These are phyloP conservation scores for Myathropa florea DNA, from an alignment of 2,888 invertebrate genomes.

Conservation along the genomic window DNA sequence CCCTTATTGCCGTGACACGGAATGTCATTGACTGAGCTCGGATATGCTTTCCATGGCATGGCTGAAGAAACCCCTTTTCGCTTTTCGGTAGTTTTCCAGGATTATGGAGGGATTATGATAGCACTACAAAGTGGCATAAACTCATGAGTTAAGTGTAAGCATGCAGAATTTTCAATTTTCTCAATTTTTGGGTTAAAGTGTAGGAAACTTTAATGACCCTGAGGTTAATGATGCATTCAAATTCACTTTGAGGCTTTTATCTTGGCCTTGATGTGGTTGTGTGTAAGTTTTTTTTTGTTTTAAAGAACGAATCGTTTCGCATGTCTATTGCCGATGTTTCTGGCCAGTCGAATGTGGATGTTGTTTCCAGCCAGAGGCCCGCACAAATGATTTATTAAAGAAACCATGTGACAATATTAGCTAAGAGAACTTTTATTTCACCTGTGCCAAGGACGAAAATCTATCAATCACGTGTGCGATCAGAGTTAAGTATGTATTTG, in stretches of 20 bases:
- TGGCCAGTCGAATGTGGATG: neutral
- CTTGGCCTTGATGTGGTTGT: neutral
- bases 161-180: constrained; percentile 61
- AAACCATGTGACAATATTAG: constrained; percentile 11
- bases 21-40: neutral
- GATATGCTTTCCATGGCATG: constrained; percentile 24
- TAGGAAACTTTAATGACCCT: constrained; percentile 38
- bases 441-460: constrained; percentile 31
- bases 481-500: neutral
- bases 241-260: constrained; percentile 2
- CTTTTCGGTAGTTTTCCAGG: constrained; percentile 29
- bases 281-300: neutral
- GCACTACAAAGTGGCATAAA: constrained; percentile 49
- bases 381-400: constrained; percentile 3
- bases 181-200: constrained; percentile 51
- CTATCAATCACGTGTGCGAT: constrained; percentile 46
- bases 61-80: neutral
- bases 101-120: constrained; percentile 56
- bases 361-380: neutral
- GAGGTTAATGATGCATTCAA: constrained; percentile 49
- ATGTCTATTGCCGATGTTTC: neutral
- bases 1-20: neutral
- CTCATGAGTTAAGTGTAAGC: constrained; percentile 35
- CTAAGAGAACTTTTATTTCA: constrained; percentile 33
- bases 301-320: neutral